Evolutionary conservation across 2,797 vertebrate species (phyloP).

Genomic region (Catharus ustulatus): DNA sequence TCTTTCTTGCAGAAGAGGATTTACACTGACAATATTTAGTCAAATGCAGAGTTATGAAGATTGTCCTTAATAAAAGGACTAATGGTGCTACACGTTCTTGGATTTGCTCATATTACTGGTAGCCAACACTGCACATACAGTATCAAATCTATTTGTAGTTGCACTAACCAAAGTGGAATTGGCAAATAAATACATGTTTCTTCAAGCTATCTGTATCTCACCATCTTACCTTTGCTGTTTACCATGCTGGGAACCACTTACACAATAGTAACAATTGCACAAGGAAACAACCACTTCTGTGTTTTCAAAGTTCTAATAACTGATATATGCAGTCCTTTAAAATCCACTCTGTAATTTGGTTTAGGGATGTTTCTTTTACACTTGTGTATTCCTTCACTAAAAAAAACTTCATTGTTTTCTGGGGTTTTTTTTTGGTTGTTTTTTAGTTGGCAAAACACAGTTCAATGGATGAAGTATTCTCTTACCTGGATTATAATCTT

Average conservation of each 20-base stretch:
- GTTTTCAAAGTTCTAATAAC: neutral
- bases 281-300: neutral
- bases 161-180: neutral
- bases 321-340: neutral
- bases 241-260: neutral
- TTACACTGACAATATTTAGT: neutral
- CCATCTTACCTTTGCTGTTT: neutral
- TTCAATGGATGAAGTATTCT: neutral
- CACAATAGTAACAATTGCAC: neutral
- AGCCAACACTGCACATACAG: neutral
- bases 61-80: neutral
- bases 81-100: neutral
- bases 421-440: too few relatives aligned
- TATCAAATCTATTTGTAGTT: neutral
- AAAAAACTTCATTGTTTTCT: neutral
- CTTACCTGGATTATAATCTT: neutral
- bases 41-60: neutral
- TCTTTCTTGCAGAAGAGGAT: neutral
- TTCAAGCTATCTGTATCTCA: neutral
- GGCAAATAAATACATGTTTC: neutral
- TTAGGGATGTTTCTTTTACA: neutral
- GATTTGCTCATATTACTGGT: neutral
- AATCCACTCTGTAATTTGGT: neutral
- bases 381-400: neutral
- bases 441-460: neutral